Conservation (phyloP, 2,888 invertebrate species). For the Phalera bucephala region DNA sequence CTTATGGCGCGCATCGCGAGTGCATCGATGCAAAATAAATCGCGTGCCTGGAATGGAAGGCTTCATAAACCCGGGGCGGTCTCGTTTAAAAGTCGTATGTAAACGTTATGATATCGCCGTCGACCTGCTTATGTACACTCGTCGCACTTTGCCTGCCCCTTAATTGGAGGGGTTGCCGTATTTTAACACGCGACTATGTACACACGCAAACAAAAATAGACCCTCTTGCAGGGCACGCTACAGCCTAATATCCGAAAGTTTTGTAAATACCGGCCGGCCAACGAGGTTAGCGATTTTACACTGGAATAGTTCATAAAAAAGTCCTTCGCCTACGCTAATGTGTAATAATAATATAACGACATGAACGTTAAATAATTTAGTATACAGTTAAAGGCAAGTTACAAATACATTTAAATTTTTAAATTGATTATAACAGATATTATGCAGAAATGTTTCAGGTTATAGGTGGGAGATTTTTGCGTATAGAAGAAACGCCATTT, state of each 20-base stretch:
- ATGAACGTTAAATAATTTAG: slow-evolving; percentile 18
- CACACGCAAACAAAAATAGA: slow-evolving; percentile 59
- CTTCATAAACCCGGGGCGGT: slow-evolving; percentile 52
- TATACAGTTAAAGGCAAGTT: slow-evolving; percentile 1
- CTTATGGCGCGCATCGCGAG: not conserved
- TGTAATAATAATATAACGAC: slow-evolving; percentile 17
- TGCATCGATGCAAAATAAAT: slow-evolving; percentile 28
- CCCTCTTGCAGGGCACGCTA: slow-evolving; percentile 40
- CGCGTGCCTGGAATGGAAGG: slow-evolving; percentile 47
- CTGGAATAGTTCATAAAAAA: slow-evolving; percentile 65
- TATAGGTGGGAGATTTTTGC: too few relatives aligned
- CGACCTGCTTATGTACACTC: slow-evolving; percentile 72
- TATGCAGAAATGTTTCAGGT: too few relatives aligned
- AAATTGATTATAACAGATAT: too few relatives aligned
- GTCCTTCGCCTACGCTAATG: slow-evolving; percentile 37
- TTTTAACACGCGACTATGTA: slow-evolving; percentile 60
- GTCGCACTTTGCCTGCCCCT: slow-evolving; percentile 70
- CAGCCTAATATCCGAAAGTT: slow-evolving; percentile 46
- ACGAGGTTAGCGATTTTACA: slow-evolving; percentile 62
- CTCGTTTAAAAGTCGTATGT: slow-evolving; percentile 68
- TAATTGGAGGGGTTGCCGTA: slow-evolving; percentile 72
- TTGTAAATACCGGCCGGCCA: slow-evolving; percentile 48
- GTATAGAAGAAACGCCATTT: too few relatives aligned
- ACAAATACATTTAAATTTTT: not conserved
- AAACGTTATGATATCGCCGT: slow-evolving; percentile 68